Evolutionary conservation across 2,888 invertebrate genomes (phyloP).

Genomic region (Drosophila kanekoi): DNA sequence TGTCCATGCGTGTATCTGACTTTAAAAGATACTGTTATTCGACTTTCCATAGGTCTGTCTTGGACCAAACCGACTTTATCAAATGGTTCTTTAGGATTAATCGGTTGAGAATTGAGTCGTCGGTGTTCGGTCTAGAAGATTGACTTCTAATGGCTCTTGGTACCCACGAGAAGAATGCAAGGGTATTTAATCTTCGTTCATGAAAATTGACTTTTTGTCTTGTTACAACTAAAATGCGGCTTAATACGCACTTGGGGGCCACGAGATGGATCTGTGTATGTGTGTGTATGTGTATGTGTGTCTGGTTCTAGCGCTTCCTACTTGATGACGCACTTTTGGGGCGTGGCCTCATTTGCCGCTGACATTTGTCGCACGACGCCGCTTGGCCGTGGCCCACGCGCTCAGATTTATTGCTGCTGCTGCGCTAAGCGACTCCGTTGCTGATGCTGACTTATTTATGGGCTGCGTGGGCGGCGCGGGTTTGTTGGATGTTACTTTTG

Average conservation of each 20-base stretch:
- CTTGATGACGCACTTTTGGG: constrained; percentile 50
- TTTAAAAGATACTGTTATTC: too few relatives aligned
- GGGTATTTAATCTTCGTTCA: too few relatives aligned
- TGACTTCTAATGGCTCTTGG: too few relatives aligned
- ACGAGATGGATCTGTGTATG: background rate
- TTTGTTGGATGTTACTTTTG: constrained; percentile 7
- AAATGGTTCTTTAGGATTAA: too few relatives aligned
- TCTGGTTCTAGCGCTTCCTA: constrained; percentile 10
- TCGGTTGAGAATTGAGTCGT: too few relatives aligned
- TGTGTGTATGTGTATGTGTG: background rate
- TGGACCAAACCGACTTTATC: too few relatives aligned
- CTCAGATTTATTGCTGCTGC: constrained; percentile 70
- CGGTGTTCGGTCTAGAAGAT: too few relatives aligned
- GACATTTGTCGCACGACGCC: constrained; percentile 70
- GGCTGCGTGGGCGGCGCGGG: constrained; percentile 67
- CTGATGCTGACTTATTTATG: constrained; percentile 59
- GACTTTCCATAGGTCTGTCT: too few relatives aligned
- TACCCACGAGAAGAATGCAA: too few relatives aligned
- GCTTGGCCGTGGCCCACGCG: constrained; percentile 64
- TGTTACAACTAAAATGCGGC: constrained; percentile 30
- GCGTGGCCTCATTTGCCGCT: constrained; percentile 67
- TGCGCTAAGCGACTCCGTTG: constrained; percentile 46
- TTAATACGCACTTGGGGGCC: constrained; percentile 55
- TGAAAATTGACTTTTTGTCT: too few relatives aligned
- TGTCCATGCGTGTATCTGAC: too few relatives aligned